These are phyloP conservation scores for Anadara kagoshimensis DNA, from an alignment of 1,140 invertebrate species.

Conservation along the genomic window DNA sequence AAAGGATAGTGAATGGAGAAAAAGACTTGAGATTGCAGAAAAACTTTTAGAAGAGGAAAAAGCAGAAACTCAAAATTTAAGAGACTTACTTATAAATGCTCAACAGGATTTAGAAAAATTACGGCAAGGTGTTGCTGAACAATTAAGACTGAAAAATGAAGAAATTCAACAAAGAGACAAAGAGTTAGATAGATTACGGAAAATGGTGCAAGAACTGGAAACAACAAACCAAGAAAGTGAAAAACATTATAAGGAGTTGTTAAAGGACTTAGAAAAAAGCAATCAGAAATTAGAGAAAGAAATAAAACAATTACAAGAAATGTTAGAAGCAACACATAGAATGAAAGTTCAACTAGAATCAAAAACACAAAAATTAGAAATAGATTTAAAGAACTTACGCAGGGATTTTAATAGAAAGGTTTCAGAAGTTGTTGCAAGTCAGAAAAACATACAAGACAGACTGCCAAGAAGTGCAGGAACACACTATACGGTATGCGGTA, in stretches of 20 bases:
- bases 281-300: conserved; percentile 61
- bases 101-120: conserved; percentile 69
- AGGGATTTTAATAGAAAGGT: conserved; percentile 61
- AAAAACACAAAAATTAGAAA: conserved; percentile 62
- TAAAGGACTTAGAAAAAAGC: conserved; percentile 54
- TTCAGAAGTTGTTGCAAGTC: conserved; percentile 54
- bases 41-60: conserved; percentile 62
- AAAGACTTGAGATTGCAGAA: conserved; percentile 50
- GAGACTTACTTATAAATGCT: conserved; percentile 68
- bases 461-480: conserved; percentile 4
- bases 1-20: conserved; percentile 56
- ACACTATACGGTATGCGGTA: conserved; percentile 32
- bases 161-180: conserved; percentile 57
- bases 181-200: conserved; percentile 58
- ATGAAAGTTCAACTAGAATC: conserved; percentile 52
- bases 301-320: conserved; percentile 55
- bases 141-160: conserved; percentile 54
- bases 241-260: conserved; percentile 48
- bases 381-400: conserved; percentile 58
- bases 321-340: conserved; percentile 61
- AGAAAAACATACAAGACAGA: conserved; percentile 27
- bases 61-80: conserved; percentile 63
- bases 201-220: conserved; percentile 52
- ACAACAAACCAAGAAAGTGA: conserved; percentile 49
- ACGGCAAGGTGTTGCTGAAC: conserved; percentile 56